Percentiles rank a stretch among this genome's conserved stretches.
Conservation (phyloP, 2,888 invertebrate species). For the Hirtodrosophila duncani region DNA sequence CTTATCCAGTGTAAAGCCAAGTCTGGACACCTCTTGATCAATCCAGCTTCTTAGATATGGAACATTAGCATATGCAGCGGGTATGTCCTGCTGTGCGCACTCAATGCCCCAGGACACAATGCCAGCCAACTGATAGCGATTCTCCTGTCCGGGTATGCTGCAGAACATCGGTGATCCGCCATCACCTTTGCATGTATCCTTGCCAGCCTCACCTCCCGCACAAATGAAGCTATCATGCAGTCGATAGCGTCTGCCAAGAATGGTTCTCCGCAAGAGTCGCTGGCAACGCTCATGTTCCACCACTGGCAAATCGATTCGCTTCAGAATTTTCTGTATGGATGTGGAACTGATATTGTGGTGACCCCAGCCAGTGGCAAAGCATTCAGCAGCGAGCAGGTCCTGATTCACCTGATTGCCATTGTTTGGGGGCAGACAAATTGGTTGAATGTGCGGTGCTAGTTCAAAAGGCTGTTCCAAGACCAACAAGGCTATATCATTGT, state of each 20-base stretch:
- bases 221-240: constrained; percentile 86
- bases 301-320: constrained; percentile 85
- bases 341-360: constrained; percentile 63
- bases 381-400: constrained; percentile 73
- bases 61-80: constrained; percentile 87
- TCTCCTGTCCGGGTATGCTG: constrained; percentile 71
- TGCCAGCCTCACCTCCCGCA: constrained; percentile 85
- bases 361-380: constrained; percentile 71
- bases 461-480: constrained; percentile 82
- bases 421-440: constrained; percentile 84
- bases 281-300: constrained; percentile 80
- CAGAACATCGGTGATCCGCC: constrained; percentile 90
- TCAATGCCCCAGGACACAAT: constrained; percentile 86
- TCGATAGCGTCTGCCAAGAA: constrained; percentile 82
- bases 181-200: constrained; percentile 80
- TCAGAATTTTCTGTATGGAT: constrained; percentile 80
- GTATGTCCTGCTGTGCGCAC: constrained; percentile 82
- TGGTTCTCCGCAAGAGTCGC: constrained; percentile 79
- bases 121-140: constrained; percentile 60
- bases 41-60: constrained; percentile 84
- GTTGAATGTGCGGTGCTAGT: constrained; percentile 83
- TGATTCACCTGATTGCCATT: constrained; percentile 7
- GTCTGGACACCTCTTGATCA: constrained; percentile 69
- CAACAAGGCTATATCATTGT: constrained; percentile 86
- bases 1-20: constrained; percentile 21